phyloP scores from a whole-genome alignment of 2,888 invertebrate genomes.

The Torymus texanus region DNA sequence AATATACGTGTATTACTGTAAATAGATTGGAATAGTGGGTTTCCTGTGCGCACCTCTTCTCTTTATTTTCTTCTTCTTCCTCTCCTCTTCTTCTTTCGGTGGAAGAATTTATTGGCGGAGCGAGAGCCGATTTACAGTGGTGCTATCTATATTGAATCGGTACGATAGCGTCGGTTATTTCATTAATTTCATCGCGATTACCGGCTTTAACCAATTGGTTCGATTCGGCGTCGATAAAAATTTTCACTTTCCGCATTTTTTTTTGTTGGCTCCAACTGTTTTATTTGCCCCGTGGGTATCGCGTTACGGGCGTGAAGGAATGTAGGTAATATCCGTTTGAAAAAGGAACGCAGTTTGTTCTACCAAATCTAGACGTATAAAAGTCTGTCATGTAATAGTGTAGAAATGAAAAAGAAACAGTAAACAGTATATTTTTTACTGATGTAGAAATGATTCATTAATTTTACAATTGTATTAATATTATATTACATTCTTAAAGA shows the following conservation, averaged over 20 bases:
- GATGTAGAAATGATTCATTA: too few relatives aligned
- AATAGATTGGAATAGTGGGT: conserved; percentile 36
- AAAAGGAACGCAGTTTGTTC: too few relatives aligned
- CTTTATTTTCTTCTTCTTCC: conserved; percentile 3
- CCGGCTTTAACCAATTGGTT: conserved; percentile 4
- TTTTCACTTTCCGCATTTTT: too few relatives aligned
- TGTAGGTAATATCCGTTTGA: not conserved
- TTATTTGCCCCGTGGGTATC: not conserved
- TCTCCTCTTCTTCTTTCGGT: not conserved
- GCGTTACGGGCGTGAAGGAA: conserved; percentile 1
- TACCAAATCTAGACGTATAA: too few relatives aligned
- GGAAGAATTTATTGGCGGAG: conserved; percentile 19
- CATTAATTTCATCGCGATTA: conserved; percentile 31
- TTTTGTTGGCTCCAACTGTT: too few relatives aligned
- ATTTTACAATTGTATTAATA: too few relatives aligned
- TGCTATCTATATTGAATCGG: conserved; percentile 43
- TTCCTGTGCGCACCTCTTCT: not conserved
- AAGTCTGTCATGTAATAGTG: too few relatives aligned
- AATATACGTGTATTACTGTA: conserved; percentile 25
- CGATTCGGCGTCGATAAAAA: not conserved
- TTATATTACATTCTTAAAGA: too few relatives aligned
- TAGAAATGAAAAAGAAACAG: too few relatives aligned
- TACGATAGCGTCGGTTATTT: conserved; percentile 28
- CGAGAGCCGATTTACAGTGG: not conserved
- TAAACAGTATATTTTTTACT: too few relatives aligned